These are phyloP conservation scores for Stenolophus ochropezus DNA, from an alignment of 2,888 invertebrate species.

Conservation along the genomic window DNA sequence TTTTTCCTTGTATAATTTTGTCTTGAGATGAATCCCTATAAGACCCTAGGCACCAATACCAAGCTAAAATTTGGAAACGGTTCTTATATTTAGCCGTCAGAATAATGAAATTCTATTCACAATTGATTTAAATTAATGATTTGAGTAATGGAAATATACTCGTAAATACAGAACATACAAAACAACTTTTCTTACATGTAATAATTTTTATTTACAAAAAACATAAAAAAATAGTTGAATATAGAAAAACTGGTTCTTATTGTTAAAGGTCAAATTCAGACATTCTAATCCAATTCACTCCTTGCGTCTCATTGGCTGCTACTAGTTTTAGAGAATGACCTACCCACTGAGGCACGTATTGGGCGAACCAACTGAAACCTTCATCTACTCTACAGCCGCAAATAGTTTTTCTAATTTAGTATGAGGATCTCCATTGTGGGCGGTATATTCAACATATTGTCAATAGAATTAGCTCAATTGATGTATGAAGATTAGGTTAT, in stretches of 20 bases:
- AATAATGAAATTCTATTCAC: no score
- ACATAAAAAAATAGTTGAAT: neutral
- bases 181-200: neutral
- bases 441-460: neutral
- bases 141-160: no score
- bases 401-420: neutral
- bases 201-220: neutral
- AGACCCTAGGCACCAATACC: no score
- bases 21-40: no score
- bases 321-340: conserved; percentile 46
- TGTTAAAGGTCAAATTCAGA: conserved; percentile 45
- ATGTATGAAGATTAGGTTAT: no score
- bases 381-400: neutral
- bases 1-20: no score
- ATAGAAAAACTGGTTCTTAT: conserved; percentile 39
- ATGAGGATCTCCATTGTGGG: conserved; percentile 20
- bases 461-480: no score
- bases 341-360: conserved; percentile 44
- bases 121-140: no score
- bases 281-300: conserved; percentile 33
- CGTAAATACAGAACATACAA: neutral
- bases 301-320: conserved; percentile 22
- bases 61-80: no score
- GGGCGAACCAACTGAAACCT: conserved; percentile 20
- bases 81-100: no score